Evolutionary conservation across 2,113 vertebrate genomes (phyloP).

Genomic region (Cnemophilus loriae): DNA sequence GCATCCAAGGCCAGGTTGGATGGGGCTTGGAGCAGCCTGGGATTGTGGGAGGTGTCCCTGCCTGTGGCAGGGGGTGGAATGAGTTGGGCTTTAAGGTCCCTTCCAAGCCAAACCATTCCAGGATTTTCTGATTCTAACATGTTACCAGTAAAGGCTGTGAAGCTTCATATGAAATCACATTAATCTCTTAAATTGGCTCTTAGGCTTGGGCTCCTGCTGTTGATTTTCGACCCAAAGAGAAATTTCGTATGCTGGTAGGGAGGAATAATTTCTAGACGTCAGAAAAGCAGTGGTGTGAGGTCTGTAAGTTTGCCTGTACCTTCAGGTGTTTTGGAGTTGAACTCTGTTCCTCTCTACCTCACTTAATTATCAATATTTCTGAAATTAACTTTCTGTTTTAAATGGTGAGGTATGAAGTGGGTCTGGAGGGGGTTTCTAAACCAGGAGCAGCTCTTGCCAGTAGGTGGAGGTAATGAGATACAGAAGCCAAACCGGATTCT

Average conservation of each 20-base stretch:
- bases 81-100: not conserved
- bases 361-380: not conserved
- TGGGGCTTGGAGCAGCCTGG: rapidly evolving
- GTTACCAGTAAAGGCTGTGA: not conserved
- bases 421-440: not conserved
- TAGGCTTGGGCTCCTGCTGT: not conserved
- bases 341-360: not conserved
- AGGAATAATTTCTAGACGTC: not conserved
- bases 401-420: rapidly evolving
- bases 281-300: not conserved
- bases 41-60: not conserved
- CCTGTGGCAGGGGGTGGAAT: not conserved
- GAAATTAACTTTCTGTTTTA: not conserved
- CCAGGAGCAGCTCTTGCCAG: slow-evolving; percentile 7
- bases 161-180: not conserved
- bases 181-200: not conserved
- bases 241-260: rapidly evolving
- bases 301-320: not conserved
- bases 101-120: not conserved
- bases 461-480: slow-evolving; percentile 69
- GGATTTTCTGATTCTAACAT: not conserved
- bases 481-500: not conserved
- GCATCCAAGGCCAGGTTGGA: not conserved
- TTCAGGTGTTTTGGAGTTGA: not conserved
- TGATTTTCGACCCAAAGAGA: not conserved